These are phyloP conservation scores for Tenthredo mesomela DNA, from an alignment of 2,888 invertebrate species.

Conservation along the genomic window DNA sequence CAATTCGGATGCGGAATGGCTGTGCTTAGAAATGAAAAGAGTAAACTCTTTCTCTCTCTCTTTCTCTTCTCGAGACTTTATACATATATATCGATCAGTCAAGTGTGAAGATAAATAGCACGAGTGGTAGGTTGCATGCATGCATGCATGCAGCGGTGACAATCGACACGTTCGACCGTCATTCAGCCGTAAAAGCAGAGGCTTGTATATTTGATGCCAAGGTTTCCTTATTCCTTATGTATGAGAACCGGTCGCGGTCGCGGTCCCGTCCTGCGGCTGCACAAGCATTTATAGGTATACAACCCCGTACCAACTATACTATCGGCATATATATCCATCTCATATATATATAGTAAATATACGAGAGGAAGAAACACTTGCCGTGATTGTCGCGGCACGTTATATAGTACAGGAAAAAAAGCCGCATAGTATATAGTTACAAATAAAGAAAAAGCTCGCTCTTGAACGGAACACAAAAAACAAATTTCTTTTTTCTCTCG, in stretches of 20 bases:
- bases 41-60: too few species aligned
- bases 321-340: conserved; percentile 39
- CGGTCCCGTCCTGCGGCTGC: neutral
- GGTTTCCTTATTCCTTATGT: conserved; percentile 32
- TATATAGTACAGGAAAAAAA: neutral
- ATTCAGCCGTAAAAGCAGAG: conserved; percentile 62
- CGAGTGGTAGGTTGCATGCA: neutral
- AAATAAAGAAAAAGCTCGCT: neutral
- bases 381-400: conserved; percentile 19
- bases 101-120: conserved; percentile 22
- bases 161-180: conserved; percentile 60
- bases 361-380: conserved; percentile 35
- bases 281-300: neutral
- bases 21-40: too few species aligned
- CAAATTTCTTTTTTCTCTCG: neutral
- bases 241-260: conserved; percentile 10
- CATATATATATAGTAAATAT: neutral
- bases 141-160: conserved; percentile 5
- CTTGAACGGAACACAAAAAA: neutral
- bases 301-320: neutral
- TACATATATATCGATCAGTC: neutral
- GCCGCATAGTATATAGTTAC: too few species aligned
- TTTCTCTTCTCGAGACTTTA: neutral
- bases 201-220: conserved; percentile 61
- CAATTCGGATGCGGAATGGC: too few species aligned